Evolutionary conservation across 2,113 vertebrate species (phyloP), one percentile per base, ranked within the genome.

Genomic region (Cichladusa arquata): DNA sequence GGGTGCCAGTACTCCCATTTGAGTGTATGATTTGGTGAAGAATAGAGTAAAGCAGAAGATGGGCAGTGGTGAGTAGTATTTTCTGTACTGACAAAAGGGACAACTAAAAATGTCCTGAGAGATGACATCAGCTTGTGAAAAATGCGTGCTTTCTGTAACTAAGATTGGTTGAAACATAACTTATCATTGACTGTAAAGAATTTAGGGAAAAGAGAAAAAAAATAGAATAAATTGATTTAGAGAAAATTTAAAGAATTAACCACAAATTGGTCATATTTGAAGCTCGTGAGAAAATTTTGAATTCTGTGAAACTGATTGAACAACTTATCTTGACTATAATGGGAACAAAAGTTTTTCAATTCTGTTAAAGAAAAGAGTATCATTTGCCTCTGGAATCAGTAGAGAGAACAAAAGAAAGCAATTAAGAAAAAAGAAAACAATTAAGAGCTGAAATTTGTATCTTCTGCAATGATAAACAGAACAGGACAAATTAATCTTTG

Each of bases 1-100:
- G 33, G 13, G 18, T 57, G 57, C 72, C 51, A 71, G 40, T 48
- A 61, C 9, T 90, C 85, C 67, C 19, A 50, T 79, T 57, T 79
- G 69, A 64, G 48, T 47, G 11, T 26, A 20, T 67, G 65, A 81
- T 81, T 88, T 94, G 60, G 65, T 67, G 89, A 93, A 90, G 80
- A 88, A 81, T 8, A 84, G 33, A 76, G 5, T 34, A 81, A 93
- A 92, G 58, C 47, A 93, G 82, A 94, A 78, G 79, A 71, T 67
- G 44, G 79, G 34, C 66, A 71, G 20, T 57, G 92, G 95, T 97
- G 48, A 97, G 95, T 97, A 92, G 31, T 67, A 70, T 61, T 93
- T 94, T 88, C 60, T 81, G 22, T 71, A 44, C 8, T 77, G 71
- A 70, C 19, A 67, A 70, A 92, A 51, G 3, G 50, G 29, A 66